Base-by-base conservation (phyloP, 1,140 invertebrate genomes). In the Procambarus virginalis region DNA sequence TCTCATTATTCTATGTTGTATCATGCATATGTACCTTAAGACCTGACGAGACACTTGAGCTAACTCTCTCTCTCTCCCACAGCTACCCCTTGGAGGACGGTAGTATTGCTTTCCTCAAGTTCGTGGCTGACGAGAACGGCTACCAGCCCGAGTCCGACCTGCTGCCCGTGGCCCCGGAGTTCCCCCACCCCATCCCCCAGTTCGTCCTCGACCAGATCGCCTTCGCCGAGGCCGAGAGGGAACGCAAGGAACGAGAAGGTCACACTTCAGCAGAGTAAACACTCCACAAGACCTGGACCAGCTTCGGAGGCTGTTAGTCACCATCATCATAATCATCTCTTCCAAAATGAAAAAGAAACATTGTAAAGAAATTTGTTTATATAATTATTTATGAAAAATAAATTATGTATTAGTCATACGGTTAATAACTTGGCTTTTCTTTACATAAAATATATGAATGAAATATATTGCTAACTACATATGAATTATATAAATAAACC, bases 171-270 rank as follows among this genome's bases (percentile, higher is more conserved):
- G 68, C 68, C n/a, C 68, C 68, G 2, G 68, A 14, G 1, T 73
- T 85, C 84, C 84, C 75, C 55, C 84, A 85, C 84, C 84, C 84
- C 46, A 85, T 85, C 73, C 84, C 84, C 9, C 70, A 85, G 70
- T 85, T 85, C 73, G 84, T 85, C 73, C 84, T 85, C 73, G 73
- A 85, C 49, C 84, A 85, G 84, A 85, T 85, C 70, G 84, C 70
- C 14, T 85, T 85, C 75, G 84, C 84, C 49, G 51, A 60, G 48
- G 70, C 34, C 3, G 70, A 77, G 73, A 60, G 49, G 48, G 45
- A 55, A 17, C 49, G 20, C 84, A 58, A 78, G 75, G 84, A 73
- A 17, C n/a, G n/a, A 2, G 73, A 76, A 22, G 84, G 51, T 9
- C 5, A 34, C 4, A 34, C 68, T 73, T 68, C 51, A 55, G 51